Evolutionary conservation across 2,113 vertebrate species (phyloP).

Genomic region (Limanda limanda): DNA sequence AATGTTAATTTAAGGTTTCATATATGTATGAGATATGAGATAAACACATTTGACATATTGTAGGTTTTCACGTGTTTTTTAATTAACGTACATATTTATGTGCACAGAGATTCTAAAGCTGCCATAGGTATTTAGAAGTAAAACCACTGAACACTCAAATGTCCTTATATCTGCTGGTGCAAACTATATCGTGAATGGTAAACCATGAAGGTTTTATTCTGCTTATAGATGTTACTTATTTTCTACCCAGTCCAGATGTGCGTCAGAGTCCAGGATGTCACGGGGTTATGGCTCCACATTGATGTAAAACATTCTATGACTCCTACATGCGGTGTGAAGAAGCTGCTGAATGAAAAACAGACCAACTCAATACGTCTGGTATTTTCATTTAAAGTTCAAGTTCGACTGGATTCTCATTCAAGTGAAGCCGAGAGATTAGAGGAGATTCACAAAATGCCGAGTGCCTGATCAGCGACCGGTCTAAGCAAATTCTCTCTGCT

Average conservation of each 20-base stretch:
- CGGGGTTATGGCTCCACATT: background rate
- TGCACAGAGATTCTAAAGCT: too few species aligned
- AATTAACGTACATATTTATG: too few species aligned
- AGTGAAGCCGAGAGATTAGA: slow-evolving; percentile 67
- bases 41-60: too few species aligned
- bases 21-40: too few species aligned
- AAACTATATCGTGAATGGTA: too few species aligned
- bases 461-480: slow-evolving; percentile 56
- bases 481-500: slow-evolving; percentile 27
- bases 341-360: background rate
- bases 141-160: too few species aligned
- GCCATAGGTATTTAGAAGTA: too few species aligned
- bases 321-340: background rate
- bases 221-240: background rate
- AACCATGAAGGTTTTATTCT: too few species aligned
- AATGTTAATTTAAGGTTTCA: too few species aligned
- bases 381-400: slow-evolving; percentile 76
- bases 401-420: slow-evolving; percentile 60
- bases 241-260: background rate
- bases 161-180: too few species aligned
- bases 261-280: background rate
- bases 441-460: slow-evolving; percentile 65
- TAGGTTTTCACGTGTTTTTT: too few species aligned
- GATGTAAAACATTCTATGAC: background rate
- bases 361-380: slow-evolving; percentile 33